Conservation (phyloP, 2,113 vertebrate species). For the Castor canadensis region DNA sequence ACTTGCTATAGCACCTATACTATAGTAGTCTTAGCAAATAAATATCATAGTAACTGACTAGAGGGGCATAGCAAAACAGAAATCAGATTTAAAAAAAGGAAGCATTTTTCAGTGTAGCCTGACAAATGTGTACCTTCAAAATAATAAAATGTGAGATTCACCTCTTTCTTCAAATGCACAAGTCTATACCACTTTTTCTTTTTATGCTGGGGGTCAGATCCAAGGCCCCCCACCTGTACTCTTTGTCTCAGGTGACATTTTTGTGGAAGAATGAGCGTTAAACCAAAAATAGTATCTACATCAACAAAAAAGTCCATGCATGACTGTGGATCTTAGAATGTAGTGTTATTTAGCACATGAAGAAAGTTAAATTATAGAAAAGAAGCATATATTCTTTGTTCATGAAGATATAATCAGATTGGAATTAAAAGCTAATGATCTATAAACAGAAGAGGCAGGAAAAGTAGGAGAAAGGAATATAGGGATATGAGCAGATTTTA, state of each 20-base stretch:
- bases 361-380: not conserved
- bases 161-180: not conserved
- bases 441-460: not conserved
- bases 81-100: not conserved
- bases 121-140: not conserved
- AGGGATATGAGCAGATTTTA: not conserved
- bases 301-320: not conserved
- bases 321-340: not conserved
- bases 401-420: not conserved
- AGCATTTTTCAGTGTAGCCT: not conserved
- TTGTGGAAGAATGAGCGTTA: not conserved
- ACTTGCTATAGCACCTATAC: too few species aligned
- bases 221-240: too few species aligned
- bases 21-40: too few species aligned
- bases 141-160: too few species aligned
- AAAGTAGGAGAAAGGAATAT: not conserved
- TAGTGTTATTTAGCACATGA: not conserved
- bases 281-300: not conserved
- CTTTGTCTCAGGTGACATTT: not conserved
- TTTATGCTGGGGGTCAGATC: too few species aligned
- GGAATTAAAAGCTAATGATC: not conserved
- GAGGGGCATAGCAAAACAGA: not conserved
- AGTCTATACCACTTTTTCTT: not conserved
- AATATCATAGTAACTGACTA: too few species aligned
- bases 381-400: not conserved